Evolutionary conservation across 2,113 vertebrate species (phyloP), one percentile per base, ranked within the genome.

Genomic region (Eclectus roratus): DNA sequence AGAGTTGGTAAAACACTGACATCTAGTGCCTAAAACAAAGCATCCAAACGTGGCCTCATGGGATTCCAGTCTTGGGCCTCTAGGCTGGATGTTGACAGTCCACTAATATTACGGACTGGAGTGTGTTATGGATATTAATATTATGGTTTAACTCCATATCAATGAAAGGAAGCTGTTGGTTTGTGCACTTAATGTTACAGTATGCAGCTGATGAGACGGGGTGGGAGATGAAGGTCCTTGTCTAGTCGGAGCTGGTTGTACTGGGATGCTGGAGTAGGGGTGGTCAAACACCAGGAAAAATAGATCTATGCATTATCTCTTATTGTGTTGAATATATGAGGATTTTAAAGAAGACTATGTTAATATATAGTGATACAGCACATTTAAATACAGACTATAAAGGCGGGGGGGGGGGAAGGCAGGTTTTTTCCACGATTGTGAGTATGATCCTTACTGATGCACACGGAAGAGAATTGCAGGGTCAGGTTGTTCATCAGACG

Each of bases 1-100:
- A 97, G 88, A 15, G 44, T 86, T 95, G 94, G 97, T 97, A 68
- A 60, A 97, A 98, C 78, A 98, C 97, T 97, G 98, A 98, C 98
- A 98, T 95, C 98, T 98, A 98, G 97, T 98, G 98, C 80, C 92
- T 92, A 25, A 91, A 81, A 16, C 44, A 80, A 65, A 56, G 72
- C 46, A 69, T 49, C 84, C 47, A 58, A 65, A 60, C 14, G 4
- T 5, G 3, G 11, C 33, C 11, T 0, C 33, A n/a, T n/a, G 2
- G 86, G 39, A 11, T 31, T 58, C 23, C 39, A 33, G 37, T 28
- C 25, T 29, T 35, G 52, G 13, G 9, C 4, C 7, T 88, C 50
- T 17, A 29, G 11, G 31, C 43, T 79, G 56, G 7, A 9, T 5
- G 2, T n/a, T 44, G 11, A 10, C 27, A 60, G 39, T 23, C 56